These are phyloP conservation scores for Nymphalis urticae DNA, from an alignment of 2,888 invertebrate species.

Conservation along the genomic window DNA sequence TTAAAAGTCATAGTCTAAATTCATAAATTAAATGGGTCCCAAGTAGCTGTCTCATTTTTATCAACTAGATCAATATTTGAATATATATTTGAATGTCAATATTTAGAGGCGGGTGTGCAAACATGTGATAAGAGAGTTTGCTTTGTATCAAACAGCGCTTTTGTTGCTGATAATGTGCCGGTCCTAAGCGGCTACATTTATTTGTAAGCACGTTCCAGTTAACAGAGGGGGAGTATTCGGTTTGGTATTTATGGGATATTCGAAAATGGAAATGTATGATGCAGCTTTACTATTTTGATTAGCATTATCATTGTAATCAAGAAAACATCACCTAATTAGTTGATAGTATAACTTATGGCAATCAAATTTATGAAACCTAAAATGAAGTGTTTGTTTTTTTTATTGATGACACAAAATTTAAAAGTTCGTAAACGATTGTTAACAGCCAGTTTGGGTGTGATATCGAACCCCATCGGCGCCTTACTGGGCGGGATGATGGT, in stretches of 20 bases:
- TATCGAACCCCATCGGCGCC: constrained; percentile 87
- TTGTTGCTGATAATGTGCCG: constrained; percentile 38
- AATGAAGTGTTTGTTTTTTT: too few species aligned
- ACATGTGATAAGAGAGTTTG: constrained; percentile 41
- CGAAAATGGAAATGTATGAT: neutral
- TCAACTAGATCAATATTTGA: constrained; percentile 8
- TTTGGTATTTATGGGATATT: constrained; percentile 3
- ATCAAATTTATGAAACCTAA: too few species aligned
- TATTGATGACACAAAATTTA: too few species aligned
- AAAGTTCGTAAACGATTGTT: neutral
- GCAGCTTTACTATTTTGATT: too few species aligned
- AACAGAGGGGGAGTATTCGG: constrained; percentile 1
- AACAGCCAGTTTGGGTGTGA: constrained; percentile 86
- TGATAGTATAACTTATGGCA: too few species aligned
- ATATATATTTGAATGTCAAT: constrained; percentile 45
- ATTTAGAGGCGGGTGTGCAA: constrained; percentile 39
- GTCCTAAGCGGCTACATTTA: constrained; percentile 38
- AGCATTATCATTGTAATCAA: too few species aligned
- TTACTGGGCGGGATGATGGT: constrained; percentile 85
- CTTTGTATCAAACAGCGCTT: constrained; percentile 16
- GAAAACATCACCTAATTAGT: too few species aligned
- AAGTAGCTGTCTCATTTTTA: constrained; percentile 6
- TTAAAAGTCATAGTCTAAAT: too few species aligned
- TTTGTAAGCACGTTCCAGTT: constrained; percentile 42
- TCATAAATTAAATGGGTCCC: neutral